Percentiles rank a stretch among this genome's conserved stretches.
These are phyloP conservation scores for Macheiramphus alcinus DNA, from an alignment of 2,113 vertebrate species.

Conservation along the genomic window DNA sequence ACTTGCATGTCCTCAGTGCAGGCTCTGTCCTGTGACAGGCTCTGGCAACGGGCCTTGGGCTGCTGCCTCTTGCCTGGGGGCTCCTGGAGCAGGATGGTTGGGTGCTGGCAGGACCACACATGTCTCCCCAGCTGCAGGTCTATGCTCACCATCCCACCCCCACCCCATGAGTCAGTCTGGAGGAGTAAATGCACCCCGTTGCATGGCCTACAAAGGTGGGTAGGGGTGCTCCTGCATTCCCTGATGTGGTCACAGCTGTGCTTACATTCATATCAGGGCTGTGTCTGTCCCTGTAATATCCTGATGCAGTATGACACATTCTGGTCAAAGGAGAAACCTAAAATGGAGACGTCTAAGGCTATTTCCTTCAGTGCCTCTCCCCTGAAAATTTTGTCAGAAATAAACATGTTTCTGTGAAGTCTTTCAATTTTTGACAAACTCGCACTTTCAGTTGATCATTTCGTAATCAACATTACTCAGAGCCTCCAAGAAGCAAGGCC, in stretches of 20 bases:
- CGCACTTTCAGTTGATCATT: not conserved
- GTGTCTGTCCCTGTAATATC: not conserved
- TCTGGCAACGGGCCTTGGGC: not conserved
- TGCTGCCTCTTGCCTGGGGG: not conserved
- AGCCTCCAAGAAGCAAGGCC: not conserved
- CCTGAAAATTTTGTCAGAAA: not conserved
- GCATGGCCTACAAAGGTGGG: not conserved
- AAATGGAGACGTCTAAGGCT: not conserved
- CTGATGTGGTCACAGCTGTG: not conserved
- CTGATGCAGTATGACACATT: not conserved
- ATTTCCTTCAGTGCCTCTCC: not conserved
- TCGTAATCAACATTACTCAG: not conserved
- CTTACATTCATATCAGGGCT: not conserved
- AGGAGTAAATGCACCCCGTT: not conserved
- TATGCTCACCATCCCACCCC: not conserved
- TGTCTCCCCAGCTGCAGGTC: not conserved
- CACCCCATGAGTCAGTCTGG: not conserved
- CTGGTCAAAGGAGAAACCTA: not conserved
- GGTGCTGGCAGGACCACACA: not conserved
- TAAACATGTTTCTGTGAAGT: not conserved
- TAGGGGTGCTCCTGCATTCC: not conserved
- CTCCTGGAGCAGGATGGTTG: not conserved
- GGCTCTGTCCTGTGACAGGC: not conserved
- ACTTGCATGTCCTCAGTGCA: not conserved
- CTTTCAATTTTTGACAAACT: not conserved